Evolutionary conservation across 2,888 invertebrate genomes (phyloP).

Genomic region (Rhamnusium bicolor): DNA sequence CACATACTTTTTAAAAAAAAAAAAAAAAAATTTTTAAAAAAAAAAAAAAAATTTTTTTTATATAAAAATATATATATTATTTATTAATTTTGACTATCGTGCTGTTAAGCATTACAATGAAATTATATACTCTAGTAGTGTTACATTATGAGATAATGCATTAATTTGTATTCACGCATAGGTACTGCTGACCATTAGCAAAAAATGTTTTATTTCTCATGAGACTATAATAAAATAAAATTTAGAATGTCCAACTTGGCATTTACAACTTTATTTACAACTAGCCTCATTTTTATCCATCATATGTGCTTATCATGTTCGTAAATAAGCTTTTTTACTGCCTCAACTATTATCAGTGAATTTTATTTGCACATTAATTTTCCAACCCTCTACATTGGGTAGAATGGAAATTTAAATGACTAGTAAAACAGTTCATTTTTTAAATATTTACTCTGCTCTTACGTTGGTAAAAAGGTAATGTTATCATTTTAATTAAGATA

Average conservation of each 20-base stretch:
- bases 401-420: too few species aligned
- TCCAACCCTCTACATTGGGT: background rate
- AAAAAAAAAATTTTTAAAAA: too few species aligned
- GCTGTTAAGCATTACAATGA: too few species aligned
- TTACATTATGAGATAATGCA: background rate
- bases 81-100: too few species aligned
- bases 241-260: conserved; percentile 7
- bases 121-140: too few species aligned
- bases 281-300: conserved; percentile 7
- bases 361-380: conserved; percentile 1
- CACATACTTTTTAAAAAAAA: too few species aligned
- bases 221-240: conserved; percentile 1
- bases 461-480: too few species aligned
- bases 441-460: too few species aligned
- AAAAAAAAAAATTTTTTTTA: too few species aligned
- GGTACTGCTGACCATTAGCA: background rate
- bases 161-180: background rate
- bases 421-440: too few species aligned
- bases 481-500: too few species aligned
- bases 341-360: conserved; percentile 5
- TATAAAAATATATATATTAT: too few species aligned
- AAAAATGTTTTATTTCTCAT: background rate
- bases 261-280: conserved; percentile 29
- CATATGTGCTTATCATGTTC: conserved; percentile 4
- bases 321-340: background rate